phyloP scores from a whole-genome alignment of 1,140 invertebrate species.

The Drosophila pandora region DNA sequence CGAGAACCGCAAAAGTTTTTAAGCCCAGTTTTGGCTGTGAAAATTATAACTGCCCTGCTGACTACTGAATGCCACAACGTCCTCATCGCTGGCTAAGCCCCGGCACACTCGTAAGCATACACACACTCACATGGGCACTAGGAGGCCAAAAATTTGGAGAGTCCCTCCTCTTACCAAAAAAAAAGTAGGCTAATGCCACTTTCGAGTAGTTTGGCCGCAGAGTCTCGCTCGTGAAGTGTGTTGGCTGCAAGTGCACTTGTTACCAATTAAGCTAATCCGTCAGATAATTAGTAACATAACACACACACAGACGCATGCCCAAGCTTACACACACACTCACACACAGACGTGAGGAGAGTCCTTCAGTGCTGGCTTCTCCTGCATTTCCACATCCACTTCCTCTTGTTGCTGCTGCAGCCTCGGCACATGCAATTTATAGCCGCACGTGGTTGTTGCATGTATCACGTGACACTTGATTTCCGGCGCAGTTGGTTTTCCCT shows the following conservation, averaged over 20 bases:
- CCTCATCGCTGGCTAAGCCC: conserved; percentile 50
- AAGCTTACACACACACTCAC: conserved; percentile 25
- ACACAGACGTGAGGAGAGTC: conserved; percentile 16
- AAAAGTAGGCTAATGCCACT: conserved; percentile 80
- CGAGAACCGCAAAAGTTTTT: conserved; percentile 66
- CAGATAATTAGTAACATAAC: conserved; percentile 82
- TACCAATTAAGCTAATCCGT: conserved; percentile 82
- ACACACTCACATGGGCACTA: conserved; percentile 18
- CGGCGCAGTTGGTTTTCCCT: conserved; percentile 56
- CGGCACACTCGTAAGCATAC: conserved; percentile 22
- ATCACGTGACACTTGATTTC: conserved; percentile 81
- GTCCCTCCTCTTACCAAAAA: conserved; percentile 41
- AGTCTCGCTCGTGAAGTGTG: conserved; percentile 74
- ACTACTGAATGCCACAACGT: conserved; percentile 53
- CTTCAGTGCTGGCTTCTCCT: conserved; percentile 24
- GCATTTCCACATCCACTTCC: conserved; percentile 21
- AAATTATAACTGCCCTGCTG: conserved; percentile 67
- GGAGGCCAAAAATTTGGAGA: conserved; percentile 50
- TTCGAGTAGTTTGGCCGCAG: conserved; percentile 76
- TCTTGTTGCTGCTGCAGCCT: conserved; percentile 51
- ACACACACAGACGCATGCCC: conserved; percentile 48
- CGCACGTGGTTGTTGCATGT: conserved; percentile 80
- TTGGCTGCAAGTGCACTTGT: conserved; percentile 79
- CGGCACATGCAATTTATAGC: conserved; percentile 80
- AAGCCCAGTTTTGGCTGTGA: conserved; percentile 69